Base-by-base conservation (phyloP, 2,113 vertebrate species). In the Chlamydotis undulata region DNA sequence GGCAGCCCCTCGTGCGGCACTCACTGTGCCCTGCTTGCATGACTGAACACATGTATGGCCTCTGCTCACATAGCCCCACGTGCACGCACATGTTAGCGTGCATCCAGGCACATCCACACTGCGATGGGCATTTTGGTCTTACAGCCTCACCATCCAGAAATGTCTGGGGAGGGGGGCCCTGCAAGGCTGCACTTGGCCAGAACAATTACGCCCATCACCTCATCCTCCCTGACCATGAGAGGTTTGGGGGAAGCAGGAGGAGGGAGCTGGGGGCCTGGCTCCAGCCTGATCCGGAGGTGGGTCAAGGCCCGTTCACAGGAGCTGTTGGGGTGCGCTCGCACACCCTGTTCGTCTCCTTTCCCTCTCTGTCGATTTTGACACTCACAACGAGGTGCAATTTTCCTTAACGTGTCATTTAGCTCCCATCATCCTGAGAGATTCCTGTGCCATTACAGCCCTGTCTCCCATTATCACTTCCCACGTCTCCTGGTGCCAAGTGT, bases 41-140 rank as follows among this genome's bases (percentile, higher is more conserved):
- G 57, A 15, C 39, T 37, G 25, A 37, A 19, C 74, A 37, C 43
- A 35, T 0, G 1, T 5, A 0, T 1, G 28, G 25, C 10, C 25
- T 35, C 69, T 33, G 74, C 47, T 43, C 33, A 10, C 39, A 4
- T 1, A 60, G 76, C 19, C 26, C 60, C 41, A 29, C 2, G 2
- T 0, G 5, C 1, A 2, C 6, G 22, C 43, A 9, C 24, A 0
- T 10, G 8, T 9, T 12, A 26, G 14, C 65, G 5, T 2, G 53
- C 25, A 14, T 1, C 39, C 75, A 26, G 81, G 49, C 47, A 23
- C 2, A 0, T 7, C 21, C 14, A 15, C 5, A 0, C 43, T 3
- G 15, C 2, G 0, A 47, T 3, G 49, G 37, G 22, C 12, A 9
- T 37, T 56, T 65, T 26, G 59, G 14, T 53, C 55, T 28, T 8